phyloP scores from a whole-genome alignment of 2,888 invertebrate species.

The Catocala fraxini region DNA sequence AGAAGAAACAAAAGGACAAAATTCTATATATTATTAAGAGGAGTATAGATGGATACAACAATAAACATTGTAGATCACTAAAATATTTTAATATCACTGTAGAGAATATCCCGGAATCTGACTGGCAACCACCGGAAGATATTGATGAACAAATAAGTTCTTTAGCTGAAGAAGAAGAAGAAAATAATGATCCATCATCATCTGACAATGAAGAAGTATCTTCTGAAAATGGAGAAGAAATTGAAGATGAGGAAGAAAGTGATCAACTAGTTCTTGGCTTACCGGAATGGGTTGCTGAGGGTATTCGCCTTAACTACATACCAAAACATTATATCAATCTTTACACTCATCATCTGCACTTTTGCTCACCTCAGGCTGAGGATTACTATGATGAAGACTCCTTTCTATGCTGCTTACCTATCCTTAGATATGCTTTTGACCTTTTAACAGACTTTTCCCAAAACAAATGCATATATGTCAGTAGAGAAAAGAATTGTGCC shows the following conservation, averaged over 20 bases:
- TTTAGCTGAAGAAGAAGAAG: constrained; percentile 35
- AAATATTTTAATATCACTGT: constrained; percentile 83
- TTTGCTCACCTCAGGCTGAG: constrained; percentile 91
- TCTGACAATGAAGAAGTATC: constrained; percentile 41
- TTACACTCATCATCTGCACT: constrained; percentile 88
- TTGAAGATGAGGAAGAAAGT: constrained; percentile 38
- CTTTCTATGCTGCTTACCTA: constrained; percentile 87
- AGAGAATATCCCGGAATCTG: constrained; percentile 31
- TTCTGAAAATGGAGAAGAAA: constrained; percentile 49
- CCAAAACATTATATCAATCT: constrained; percentile 91
- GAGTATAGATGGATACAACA: constrained; percentile 90
- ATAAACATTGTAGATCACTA: constrained; percentile 87
- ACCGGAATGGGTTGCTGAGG: constrained; percentile 90
- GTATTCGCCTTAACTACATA: constrained; percentile 88
- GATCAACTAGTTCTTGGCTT: constrained; percentile 59
- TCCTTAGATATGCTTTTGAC: constrained; percentile 88
- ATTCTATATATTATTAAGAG: constrained; percentile 88
- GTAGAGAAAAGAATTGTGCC: constrained; percentile 67
- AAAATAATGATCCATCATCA: constrained; percentile 28
- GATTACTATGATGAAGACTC: constrained; percentile 89
- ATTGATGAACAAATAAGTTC: constrained; percentile 41
- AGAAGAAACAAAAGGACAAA: constrained; percentile 83
- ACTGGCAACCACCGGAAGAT: constrained; percentile 47
- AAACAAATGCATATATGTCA: constrained; percentile 72
- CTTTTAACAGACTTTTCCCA: constrained; percentile 74